phyloP scores from a whole-genome alignment of 2,888 invertebrate genomes.

The Pammene aurita region DNA sequence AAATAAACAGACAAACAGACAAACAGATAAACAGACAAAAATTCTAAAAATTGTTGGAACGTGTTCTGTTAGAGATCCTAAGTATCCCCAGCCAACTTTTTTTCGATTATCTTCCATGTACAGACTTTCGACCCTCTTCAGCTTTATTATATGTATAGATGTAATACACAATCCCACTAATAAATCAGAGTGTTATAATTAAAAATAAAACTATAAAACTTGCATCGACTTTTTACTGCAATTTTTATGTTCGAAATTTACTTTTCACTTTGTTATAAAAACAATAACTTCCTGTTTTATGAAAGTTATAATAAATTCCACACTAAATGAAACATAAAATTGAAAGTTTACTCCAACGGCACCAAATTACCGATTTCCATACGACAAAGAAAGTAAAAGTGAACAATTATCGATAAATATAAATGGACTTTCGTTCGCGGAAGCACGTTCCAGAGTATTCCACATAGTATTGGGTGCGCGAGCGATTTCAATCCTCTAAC shows the following conservation, averaged over 20 bases:
- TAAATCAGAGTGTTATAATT: not conserved
- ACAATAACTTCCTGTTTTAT: not conserved
- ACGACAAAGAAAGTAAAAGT: conserved; percentile 35
- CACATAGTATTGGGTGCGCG: conserved; percentile 48
- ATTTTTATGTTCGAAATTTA: not conserved
- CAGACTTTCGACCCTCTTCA: too few relatives aligned
- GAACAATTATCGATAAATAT: conserved; percentile 50
- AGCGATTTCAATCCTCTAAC: not conserved
- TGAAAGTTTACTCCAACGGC: conserved; percentile 6
- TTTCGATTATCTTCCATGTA: too few relatives aligned
- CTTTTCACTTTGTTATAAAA: not conserved
- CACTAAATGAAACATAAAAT: conserved; percentile 5
- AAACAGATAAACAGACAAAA: too few relatives aligned
- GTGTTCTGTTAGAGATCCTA: too few relatives aligned
- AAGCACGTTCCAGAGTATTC: conserved; percentile 59
- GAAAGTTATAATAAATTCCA: not conserved
- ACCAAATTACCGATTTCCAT: conserved; percentile 11
- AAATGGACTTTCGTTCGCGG: conserved; percentile 73
- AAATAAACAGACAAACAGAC: too few relatives aligned
- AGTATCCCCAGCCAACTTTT: too few relatives aligned
- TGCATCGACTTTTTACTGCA: not conserved
- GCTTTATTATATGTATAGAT: too few relatives aligned
- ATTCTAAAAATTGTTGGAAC: too few relatives aligned
- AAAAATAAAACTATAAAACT: not conserved
- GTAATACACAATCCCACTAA: too few relatives aligned